A percentile compares a stretch with the other conserved stretches of the same genome.
phyloP scores from a whole-genome alignment of 1,140 invertebrate species.

The Sycophaga agraensis region DNA sequence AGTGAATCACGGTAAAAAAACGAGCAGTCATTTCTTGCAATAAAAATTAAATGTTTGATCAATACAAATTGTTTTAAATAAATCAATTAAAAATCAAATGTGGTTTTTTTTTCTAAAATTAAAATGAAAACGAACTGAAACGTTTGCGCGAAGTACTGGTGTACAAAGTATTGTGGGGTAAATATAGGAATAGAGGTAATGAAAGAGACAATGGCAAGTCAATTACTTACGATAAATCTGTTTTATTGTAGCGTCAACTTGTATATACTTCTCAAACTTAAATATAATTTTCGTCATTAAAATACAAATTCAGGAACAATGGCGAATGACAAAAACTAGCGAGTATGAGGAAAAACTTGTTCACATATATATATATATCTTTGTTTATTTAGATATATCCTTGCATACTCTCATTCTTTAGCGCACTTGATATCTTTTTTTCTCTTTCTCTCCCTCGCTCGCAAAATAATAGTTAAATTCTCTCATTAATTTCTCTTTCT shows the following conservation, averaged over 20 bases:
- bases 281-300: conserved; percentile 30
- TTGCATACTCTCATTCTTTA: neutral
- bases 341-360: conserved; percentile 20
- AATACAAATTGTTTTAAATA: too few species aligned
- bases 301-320: conserved; percentile 33
- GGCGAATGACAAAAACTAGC: conserved; percentile 28
- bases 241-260: conserved; percentile 29
- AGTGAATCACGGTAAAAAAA: too few species aligned
- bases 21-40: too few species aligned
- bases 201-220: neutral
- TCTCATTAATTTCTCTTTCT: neutral
- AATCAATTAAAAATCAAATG: too few species aligned
- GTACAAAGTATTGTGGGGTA: too few species aligned
- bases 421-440: neutral
- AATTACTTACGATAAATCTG: conserved; percentile 21
- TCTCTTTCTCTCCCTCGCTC: conserved; percentile 11
- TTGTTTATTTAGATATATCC: neutral
- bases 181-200: too few species aligned
- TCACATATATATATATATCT: conserved; percentile 10
- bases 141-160: too few species aligned
- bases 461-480: neutral
- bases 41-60: too few species aligned
- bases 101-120: too few species aligned
- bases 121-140: too few species aligned
- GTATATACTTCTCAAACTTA: conserved; percentile 28